These are phyloP conservation scores for Pandion haliaetus DNA, from an alignment of 2,113 vertebrate genomes.

Conservation along the genomic window DNA sequence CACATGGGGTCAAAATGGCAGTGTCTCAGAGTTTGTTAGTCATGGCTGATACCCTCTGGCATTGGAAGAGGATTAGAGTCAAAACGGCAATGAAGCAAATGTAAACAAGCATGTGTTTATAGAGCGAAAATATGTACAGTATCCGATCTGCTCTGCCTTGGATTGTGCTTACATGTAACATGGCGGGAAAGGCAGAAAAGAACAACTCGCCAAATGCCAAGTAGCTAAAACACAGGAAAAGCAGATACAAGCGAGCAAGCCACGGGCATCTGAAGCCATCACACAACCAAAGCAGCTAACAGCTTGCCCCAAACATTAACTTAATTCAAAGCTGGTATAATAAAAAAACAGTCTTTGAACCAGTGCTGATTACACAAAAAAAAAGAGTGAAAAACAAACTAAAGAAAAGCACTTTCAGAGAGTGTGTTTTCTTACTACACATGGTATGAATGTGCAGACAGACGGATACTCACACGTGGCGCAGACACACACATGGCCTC, in stretches of 20 bases:
- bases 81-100: not conserved
- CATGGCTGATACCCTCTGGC: not conserved
- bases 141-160: not conserved
- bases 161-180: not conserved
- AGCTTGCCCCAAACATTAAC: not conserved
- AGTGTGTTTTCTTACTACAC: not conserved
- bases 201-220: not conserved
- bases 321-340: not conserved
- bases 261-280: not conserved
- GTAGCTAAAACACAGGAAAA: not conserved
- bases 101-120: slow-evolving; percentile 47
- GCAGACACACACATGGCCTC: not conserved
- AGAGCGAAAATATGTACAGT: slow-evolving; percentile 31
- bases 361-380: not conserved
- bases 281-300: accelerated
- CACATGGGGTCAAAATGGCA: not conserved
- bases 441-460: accelerated
- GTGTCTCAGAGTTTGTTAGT: not conserved
- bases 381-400: not conserved
- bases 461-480: accelerated
- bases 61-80: not conserved
- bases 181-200: not conserved
- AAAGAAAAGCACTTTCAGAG: not conserved
- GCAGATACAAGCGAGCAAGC: not conserved
- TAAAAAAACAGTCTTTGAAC: not conserved